These are phyloP conservation scores for Athripsodes cinereus DNA, from an alignment of 2,888 invertebrate genomes.

Conservation along the genomic window DNA sequence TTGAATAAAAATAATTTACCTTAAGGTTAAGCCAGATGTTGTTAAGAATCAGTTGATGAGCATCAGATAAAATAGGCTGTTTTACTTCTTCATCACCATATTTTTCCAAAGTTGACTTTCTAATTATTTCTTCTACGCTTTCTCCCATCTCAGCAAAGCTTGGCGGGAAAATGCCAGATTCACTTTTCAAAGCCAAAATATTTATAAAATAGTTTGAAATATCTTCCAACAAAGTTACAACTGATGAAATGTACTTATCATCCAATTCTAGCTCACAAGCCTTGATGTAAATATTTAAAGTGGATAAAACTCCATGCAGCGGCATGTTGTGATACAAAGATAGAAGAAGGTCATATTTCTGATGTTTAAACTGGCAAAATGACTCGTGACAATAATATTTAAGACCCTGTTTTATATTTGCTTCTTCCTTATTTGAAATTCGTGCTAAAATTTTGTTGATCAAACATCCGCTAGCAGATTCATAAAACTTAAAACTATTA, in stretches of 20 bases:
- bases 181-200: conserved; percentile 33
- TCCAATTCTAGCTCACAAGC: conserved; percentile 26
- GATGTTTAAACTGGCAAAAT: conserved; percentile 30
- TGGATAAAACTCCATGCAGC: conserved; percentile 44
- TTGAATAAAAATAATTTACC: conserved; percentile 39
- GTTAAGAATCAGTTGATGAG: conserved; percentile 63
- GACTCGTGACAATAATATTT: conserved; percentile 33
- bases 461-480: conserved; percentile 54
- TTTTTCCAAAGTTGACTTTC: conserved; percentile 35
- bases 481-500: conserved; percentile 55
- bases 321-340: conserved; percentile 49
- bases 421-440: background rate
- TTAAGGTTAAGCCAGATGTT: conserved; percentile 76
- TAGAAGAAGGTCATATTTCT: conserved; percentile 42
- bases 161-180: conserved; percentile 43
- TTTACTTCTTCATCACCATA: background rate
- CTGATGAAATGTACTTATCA: conserved; percentile 1
- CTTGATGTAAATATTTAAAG: conserved; percentile 35
- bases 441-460: conserved; percentile 48
- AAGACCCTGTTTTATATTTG: conserved; percentile 31
- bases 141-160: conserved; percentile 75
- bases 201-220: conserved; percentile 31
- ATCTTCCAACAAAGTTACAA: conserved; percentile 30
- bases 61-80: conserved; percentile 47
- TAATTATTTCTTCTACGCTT: conserved; percentile 58